A percentile compares a stretch with the other conserved stretches of the same genome.
phyloP scores from a whole-genome alignment of 2,888 invertebrate species.

The Drosophila melanosoma region DNA sequence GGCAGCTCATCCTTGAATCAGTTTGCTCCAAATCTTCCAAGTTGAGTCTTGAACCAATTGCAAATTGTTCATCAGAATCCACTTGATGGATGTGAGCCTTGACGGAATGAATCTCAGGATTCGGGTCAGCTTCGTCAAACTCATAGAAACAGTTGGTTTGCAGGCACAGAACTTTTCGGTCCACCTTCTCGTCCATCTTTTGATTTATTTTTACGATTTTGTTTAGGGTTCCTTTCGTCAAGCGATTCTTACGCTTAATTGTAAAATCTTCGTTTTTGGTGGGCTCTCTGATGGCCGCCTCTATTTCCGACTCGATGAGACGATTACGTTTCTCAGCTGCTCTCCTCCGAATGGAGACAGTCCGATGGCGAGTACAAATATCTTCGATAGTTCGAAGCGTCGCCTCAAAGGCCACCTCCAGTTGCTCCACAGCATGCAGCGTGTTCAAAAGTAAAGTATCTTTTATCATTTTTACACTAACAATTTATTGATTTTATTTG shows the following conservation, averaged over 20 bases:
- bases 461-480: slow-evolving; percentile 36
- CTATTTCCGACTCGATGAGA: slow-evolving; percentile 57
- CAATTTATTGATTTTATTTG: slow-evolving; percentile 40
- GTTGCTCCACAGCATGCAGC: slow-evolving; percentile 52
- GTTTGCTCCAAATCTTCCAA: neutral
- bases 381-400: slow-evolving; percentile 41
- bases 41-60: neutral
- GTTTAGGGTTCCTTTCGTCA: neutral
- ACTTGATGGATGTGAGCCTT: slow-evolving; percentile 25
- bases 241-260: slow-evolving; percentile 9
- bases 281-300: slow-evolving; percentile 54
- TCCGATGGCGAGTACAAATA: slow-evolving; percentile 50
- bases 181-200: neutral
- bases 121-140: neutral
- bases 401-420: slow-evolving; percentile 49
- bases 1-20: neutral
- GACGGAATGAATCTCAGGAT: neutral
- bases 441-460: slow-evolving; percentile 48
- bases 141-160: slow-evolving; percentile 18
- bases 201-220: neutral
- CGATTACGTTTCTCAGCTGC: slow-evolving; percentile 11
- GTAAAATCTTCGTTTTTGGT: slow-evolving; percentile 14
- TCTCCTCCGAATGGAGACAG: slow-evolving; percentile 24
- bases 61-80: slow-evolving; percentile 1
- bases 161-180: neutral